Evolutionary conservation across 2,113 vertebrate species (phyloP).

Genomic region (human): GRCh38 chr2:25699501-25700000

Average conservation of each 20-base stretch:
- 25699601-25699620: neutral
- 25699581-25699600: neutral
- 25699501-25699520: neutral
- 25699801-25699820: no score
- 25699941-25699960: no score
- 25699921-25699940: no score
- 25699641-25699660: neutral
- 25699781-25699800: no score
- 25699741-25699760: neutral
- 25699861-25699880: no score
- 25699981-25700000: no score
- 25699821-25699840: no score
- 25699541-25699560: neutral
- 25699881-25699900: no score
- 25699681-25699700: neutral
- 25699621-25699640: neutral
- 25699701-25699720: neutral
- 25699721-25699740: neutral
- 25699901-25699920: no score
- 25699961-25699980: no score
- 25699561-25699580: neutral
- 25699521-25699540: neutral
- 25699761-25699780: no score
- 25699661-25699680: neutral
- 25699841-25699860: no score